These are phyloP conservation scores for Callyntrura guangdongensis DNA, from an alignment of 2,888 invertebrate species.

Conservation along the genomic window DNA sequence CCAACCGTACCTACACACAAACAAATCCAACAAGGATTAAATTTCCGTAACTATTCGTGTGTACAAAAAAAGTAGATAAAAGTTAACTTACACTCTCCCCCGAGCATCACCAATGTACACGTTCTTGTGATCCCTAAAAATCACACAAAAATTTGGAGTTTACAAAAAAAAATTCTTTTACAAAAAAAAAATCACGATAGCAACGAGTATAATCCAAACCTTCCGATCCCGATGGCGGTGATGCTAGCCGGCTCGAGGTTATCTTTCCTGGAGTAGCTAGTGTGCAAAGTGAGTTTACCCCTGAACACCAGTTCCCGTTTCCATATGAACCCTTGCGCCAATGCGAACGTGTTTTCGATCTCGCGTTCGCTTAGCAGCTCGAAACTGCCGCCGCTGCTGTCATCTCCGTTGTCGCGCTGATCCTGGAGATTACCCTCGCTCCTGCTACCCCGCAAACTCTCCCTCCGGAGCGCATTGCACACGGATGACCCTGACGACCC, in stretches of 20 bases:
- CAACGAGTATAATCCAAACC: neutral
- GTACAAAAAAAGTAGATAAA: too few relatives aligned
- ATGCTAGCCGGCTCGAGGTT: constrained; percentile 99
- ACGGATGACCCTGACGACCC: too few relatives aligned
- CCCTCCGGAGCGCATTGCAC: neutral
- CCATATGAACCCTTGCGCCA: constrained; percentile 88
- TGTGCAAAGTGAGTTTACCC: constrained; percentile 99
- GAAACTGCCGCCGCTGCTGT: constrained; percentile 79
- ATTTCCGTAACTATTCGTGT: too few relatives aligned
- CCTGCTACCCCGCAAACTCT: constrained; percentile 85
- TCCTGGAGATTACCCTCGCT: constrained; percentile 85
- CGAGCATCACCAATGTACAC: constrained; percentile 89
- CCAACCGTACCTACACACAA: too few relatives aligned
- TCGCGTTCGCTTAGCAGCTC: constrained; percentile 86
- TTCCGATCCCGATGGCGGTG: constrained; percentile 94
- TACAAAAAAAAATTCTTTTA: neutral
- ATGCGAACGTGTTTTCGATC: constrained; percentile 77
- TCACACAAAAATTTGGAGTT: neutral
- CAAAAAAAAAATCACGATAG: neutral
- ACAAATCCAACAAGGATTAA: too few relatives aligned
- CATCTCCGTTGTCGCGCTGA: too few relatives aligned
- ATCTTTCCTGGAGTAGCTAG: constrained; percentile 98
- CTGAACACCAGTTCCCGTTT: constrained; percentile 96
- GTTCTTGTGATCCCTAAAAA: constrained; percentile 90
- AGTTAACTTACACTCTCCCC: constrained; percentile 89